Evolutionary conservation across 2,797 vertebrate genomes (phyloP), one percentile per base, ranked within the genome.

Genomic region (Semaprochilodus insignis): DNA sequence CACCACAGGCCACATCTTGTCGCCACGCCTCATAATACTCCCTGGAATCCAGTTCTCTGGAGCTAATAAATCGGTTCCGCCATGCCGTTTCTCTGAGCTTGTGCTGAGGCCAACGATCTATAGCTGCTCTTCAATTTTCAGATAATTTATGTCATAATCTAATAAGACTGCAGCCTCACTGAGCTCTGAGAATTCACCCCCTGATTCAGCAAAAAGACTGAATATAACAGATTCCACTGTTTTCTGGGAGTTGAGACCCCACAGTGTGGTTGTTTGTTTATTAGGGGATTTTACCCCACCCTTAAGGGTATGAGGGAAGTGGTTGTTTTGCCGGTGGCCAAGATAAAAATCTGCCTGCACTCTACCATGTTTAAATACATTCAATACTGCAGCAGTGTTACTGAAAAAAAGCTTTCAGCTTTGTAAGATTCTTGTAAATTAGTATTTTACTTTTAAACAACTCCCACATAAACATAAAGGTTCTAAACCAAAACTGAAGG

Each of bases 121-220:
- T 55, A 74, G 54, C 51, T 44, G 54, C 36, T 60, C 14, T 67
- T 76, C 13, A 69, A 23, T 52, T 54, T 54, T 72, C 70, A 52
- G n/a, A 72, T 52, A 52, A n/a, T 54, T 69, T 1, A 27, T 72
- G 23, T 52, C 16, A 54, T 72, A 72, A 72, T 54, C 14, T 48
- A 34, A 73, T 51, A 48, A 65, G 54, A 13, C 65, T 70, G 52
- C 36, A 23, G 80, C 40, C 31, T 60, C 27, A 62, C 36, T 14
- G 40, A 40, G 48, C 59, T 62, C 74, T 51, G 34, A 48, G 44
- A 76, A 81, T 36, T 3, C 27, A 63, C 27, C 69, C 36, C 31
- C 66, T 80, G 65, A 70, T 62, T 75, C 82, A 75, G 77, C 77
- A 54, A 54, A 69, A 67, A 19, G 7, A 14, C 16, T 34, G 17